Percentiles rank a stretch among this genome's conserved stretches.
phyloP scores from a whole-genome alignment of 2,113 vertebrate genomes.

The Coracopsis vasa region DNA sequence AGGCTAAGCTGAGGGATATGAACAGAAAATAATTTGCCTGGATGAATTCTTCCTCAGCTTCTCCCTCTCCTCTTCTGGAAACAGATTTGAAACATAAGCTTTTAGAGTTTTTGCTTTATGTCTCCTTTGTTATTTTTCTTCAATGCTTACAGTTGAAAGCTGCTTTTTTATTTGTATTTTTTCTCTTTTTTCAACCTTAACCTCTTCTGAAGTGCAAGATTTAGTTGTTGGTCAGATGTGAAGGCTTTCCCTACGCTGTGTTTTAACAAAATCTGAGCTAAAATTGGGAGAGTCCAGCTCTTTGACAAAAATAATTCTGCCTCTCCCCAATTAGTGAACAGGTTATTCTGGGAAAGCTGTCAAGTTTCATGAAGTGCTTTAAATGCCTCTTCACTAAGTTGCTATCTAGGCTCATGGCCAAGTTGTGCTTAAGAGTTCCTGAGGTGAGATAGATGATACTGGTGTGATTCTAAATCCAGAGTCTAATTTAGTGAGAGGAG shows the following conservation, averaged over 20 bases:
- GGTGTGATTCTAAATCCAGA: not conserved
- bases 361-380: not conserved
- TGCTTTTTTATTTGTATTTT: not conserved
- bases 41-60: not conserved
- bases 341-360: conserved; percentile 7
- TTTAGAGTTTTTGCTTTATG: not conserved
- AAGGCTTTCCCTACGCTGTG: not conserved
- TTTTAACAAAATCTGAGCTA: not conserved
- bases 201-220: not conserved
- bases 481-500: not conserved
- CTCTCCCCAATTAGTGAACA: not conserved
- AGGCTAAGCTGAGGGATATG: not conserved
- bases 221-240: not conserved
- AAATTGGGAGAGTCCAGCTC: not conserved
- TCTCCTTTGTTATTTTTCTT: not conserved
- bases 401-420: not conserved
- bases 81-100: not conserved
- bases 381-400: not conserved
- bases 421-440: not conserved
- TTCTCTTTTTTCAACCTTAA: not conserved
- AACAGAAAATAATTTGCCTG: not conserved
- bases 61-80: not conserved
- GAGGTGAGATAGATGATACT: not conserved
- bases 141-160: not conserved
- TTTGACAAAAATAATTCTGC: not conserved